Evolutionary conservation across 1,140 invertebrate genomes (phyloP), one percentile per base, ranked within the genome.

Genomic region (Pararge aegeria): DNA sequence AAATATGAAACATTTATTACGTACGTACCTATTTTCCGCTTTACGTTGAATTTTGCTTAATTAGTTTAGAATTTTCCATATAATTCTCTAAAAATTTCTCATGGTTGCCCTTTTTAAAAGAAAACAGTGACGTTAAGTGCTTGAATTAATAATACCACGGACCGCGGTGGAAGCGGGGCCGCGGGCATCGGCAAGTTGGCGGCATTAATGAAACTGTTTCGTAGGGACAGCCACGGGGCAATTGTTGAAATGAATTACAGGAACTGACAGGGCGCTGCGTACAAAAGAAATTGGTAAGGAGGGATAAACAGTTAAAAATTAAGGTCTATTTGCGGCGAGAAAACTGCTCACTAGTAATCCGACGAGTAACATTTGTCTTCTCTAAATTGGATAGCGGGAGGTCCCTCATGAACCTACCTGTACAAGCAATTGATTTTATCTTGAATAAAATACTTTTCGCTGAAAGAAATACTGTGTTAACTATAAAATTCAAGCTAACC

Each of bases 101-200:
- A 29, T 29, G 21, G 46, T 29, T 34, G 10, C 19, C 42, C 55
- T 16, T 52, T 64, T 37, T 29, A 27, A 42, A 59, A 60, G 50
- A 58, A 75, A 73, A 73, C 66, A 72, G 66, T 69, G 37, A 68
- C 50, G 63, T 75, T 76, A 74, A 83, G 76, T 73, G 72, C 52
- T 74, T 66, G 65, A 75, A 75, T 80, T 83, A 75, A 70, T 75
- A 61, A 69, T 65, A 65, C 53, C 56, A 42, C 24, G 40, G 64
- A 42, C 56, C 56, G 51, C 34, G 40, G 64, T 49, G 30, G 44
- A 55, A 20, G 19, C 29, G 40, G 52, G 34, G 67, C 67, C 67
- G 53, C 59, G 24, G 50, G 67, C 67, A 56, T 44, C 44, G 34
- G 40, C 48, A 20, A 61, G 55, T 61, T 66, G 64, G 55, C 54